Evolutionary conservation across 53 echinoderm and acorn worm species (phyloP), one percentile per base, ranked within the genome.

Genomic region (Temnopleurus reevesii): DNA sequence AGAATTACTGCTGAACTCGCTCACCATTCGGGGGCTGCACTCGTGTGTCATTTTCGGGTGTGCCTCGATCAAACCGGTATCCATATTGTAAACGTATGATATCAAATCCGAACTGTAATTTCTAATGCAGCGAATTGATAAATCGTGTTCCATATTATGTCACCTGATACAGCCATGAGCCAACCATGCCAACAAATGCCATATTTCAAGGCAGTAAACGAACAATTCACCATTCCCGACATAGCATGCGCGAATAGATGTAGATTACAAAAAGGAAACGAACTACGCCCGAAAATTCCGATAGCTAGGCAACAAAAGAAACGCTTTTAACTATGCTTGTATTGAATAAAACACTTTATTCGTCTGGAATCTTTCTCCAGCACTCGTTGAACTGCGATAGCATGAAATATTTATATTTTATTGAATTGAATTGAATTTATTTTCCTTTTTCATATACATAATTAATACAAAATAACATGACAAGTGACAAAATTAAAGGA

Each of bases 1-100:
- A 80, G 80, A 29, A 29, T 47, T 28, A 28, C 30, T 49, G 28
- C 47, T 18, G 28, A 46, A 80, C 5, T 13, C 17, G 51, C 27
- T 47, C 1, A 7, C 51, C 24, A 27, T 53, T 46, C 13, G 33
- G 55, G 27, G 30, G 83, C 23, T 71, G 21, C 12, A 38, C 41
- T 71, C 71, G 71, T n/a, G 36, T 19, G 12, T 21, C 8, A 28
- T 49, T 28, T 45, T 26, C 4, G 79, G 55, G 17, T 55, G 83
- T 56, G 83, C 31, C 28, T 83, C 83, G 33, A 83, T 36, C 35
- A 55, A 28, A 5, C 83, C 55, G 0, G 83, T 83, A 36, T 83
- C 83, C 83, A 83, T 83, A 4, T 83, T 83, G 54, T 83, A 83
- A 36, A 83, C 83, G 23, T 51, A 83, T 8, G 79, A 79, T 47